Percentiles rank a stretch among this genome's conserved stretches.
Evolutionary conservation across 2,888 invertebrate genomes (phyloP).

Genomic region (Lasioglossum malachurum): DNA sequence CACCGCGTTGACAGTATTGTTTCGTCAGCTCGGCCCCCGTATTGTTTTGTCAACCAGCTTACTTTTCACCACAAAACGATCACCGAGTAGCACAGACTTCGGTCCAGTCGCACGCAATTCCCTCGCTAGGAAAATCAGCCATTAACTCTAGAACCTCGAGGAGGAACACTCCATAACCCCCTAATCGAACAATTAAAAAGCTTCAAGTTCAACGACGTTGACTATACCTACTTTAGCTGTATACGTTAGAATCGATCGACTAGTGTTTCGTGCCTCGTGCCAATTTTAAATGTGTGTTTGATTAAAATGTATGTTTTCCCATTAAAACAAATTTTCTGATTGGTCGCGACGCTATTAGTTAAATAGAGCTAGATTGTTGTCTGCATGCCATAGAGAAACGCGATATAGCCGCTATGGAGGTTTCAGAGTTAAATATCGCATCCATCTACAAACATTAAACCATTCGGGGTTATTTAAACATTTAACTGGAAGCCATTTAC

Average conservation of each 20-base stretch:
- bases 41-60: slow-evolving; percentile 41
- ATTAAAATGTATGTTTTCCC: background rate
- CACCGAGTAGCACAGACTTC: background rate
- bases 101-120: background rate
- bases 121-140: background rate
- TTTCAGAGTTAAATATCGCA: background rate
- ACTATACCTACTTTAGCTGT: too few relatives aligned
- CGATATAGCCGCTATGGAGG: background rate
- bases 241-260: background rate
- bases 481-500: background rate
- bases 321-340: background rate
- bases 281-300: background rate
- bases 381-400: background rate
- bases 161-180: background rate
- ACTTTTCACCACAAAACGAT: slow-evolving; percentile 11
- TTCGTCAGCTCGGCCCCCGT: slow-evolving; percentile 6
- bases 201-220: background rate
- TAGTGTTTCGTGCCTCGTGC: background rate
- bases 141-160: background rate
- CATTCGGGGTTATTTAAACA: background rate
- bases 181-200: background rate
- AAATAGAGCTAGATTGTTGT: background rate
- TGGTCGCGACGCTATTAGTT: background rate
- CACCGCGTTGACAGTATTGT: slow-evolving; percentile 37
- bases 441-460: background rate